Conservation (phyloP, 2,797 vertebrate genomes). For the Hyperoplus immaculatus region DNA sequence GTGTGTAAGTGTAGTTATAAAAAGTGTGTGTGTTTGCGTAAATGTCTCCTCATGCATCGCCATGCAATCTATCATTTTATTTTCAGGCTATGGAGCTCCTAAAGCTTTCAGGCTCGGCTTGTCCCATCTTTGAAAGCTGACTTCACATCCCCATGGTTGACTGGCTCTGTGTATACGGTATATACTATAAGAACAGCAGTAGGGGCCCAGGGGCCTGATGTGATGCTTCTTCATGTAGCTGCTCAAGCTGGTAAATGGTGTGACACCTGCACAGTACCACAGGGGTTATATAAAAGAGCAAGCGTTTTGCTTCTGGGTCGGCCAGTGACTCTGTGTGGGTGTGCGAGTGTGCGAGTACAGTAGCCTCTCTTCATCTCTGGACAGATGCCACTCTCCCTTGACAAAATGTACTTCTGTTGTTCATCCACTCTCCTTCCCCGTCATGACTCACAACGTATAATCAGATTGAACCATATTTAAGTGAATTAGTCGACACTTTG, state of each 20-base stretch:
- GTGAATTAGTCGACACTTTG: constrained; percentile 68
- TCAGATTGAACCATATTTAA: constrained; percentile 64
- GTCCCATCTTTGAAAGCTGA: constrained; percentile 46
- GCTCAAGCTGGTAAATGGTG: constrained; percentile 53
- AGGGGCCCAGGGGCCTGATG: constrained; percentile 8
- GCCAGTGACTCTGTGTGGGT: constrained; percentile 7
- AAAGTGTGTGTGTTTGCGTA: constrained; percentile 9
- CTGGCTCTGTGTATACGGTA: constrained; percentile 33
- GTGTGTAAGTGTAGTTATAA: neutral
- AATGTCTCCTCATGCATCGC: constrained; percentile 36
- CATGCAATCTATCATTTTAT: constrained; percentile 46
- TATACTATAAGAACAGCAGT: constrained; percentile 38
- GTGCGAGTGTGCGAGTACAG: neutral
- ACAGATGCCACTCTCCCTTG: constrained; percentile 51
- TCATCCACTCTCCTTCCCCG: constrained; percentile 46
- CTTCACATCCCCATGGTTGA: constrained; percentile 55
- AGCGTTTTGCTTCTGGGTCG: constrained; percentile 31
- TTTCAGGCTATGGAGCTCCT: constrained; percentile 24
- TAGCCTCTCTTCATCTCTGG: constrained; percentile 4
- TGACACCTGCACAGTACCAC: constrained; percentile 52
- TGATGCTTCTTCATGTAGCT: constrained; percentile 6
- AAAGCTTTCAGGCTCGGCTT: constrained; percentile 45
- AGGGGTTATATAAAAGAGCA: constrained; percentile 49
- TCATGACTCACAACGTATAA: constrained; percentile 62
- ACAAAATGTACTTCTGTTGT: constrained; percentile 44